Conservation (phyloP, 2,888 invertebrate genomes). For the Pegoplata infirma region DNA sequence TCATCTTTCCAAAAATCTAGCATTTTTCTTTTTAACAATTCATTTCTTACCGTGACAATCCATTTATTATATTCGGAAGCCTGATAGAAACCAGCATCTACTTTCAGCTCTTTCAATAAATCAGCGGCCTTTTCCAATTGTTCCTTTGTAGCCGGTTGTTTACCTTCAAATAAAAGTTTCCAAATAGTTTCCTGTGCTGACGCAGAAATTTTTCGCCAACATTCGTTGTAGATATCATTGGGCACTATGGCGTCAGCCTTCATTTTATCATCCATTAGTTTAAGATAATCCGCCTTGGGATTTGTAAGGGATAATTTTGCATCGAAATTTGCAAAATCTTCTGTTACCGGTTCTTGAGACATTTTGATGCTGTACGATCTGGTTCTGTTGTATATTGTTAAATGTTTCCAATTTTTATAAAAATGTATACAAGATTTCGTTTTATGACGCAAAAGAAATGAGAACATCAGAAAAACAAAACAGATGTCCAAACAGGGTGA, state of each 20-base stretch:
- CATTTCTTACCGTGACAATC: conserved; percentile 73
- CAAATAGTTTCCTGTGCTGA: conserved; percentile 69
- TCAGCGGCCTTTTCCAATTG: conserved; percentile 65
- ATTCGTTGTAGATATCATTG: conserved; percentile 64
- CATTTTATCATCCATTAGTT: conserved; percentile 66
- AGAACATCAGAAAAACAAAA: too few species aligned
- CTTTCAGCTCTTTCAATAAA: conserved; percentile 72
- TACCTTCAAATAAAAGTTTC: conserved; percentile 68
- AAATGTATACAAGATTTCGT: not conserved
- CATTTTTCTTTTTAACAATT: conserved; percentile 70
- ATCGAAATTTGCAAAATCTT: conserved; percentile 49
- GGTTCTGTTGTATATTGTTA: not conserved
- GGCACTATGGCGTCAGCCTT: conserved; percentile 66
- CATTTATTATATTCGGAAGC: conserved; percentile 74
- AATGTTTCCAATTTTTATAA: not conserved
- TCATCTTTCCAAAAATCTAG: conserved; percentile 72
- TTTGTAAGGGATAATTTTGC: conserved; percentile 53
- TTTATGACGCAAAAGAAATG: not conserved
- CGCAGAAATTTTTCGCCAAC: conserved; percentile 66
- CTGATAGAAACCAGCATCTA: conserved; percentile 75
- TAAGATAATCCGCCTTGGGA: conserved; percentile 68
- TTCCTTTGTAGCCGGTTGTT: conserved; percentile 29
- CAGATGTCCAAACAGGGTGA: too few species aligned
- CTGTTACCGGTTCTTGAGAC: conserved; percentile 8
- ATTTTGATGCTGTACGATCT: not conserved